Evolutionary conservation across 2,797 vertebrate species (phyloP).

Genomic region (Tangara arthus): DNA sequence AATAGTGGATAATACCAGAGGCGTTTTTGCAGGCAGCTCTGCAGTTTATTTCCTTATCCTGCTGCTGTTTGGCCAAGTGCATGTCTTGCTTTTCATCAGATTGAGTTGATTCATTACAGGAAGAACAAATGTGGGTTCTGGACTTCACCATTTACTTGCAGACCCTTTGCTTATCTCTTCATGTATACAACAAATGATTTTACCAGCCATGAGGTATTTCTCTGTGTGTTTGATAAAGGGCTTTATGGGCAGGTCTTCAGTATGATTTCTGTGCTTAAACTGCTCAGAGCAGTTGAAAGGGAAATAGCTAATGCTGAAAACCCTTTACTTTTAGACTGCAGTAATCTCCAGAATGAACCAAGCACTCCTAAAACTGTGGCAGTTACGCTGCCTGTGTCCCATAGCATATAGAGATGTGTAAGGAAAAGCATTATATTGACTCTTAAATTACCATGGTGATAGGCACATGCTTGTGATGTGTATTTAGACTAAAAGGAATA

Average conservation of each 20-base stretch:
- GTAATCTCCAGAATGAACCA: not conserved
- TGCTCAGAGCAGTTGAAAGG: not conserved
- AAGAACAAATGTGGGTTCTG: not conserved
- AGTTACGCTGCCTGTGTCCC: not conserved
- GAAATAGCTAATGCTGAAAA: not conserved
- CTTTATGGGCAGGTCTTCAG: not conserved
- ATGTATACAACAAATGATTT: not conserved
- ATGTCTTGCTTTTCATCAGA: not conserved
- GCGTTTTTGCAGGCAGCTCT: not conserved
- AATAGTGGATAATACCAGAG: not conserved
- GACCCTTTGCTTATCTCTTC: not conserved
- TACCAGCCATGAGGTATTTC: not conserved
- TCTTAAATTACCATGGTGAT: slow-evolving; percentile 3
- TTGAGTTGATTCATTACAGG: not conserved
- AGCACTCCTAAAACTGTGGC: not conserved
- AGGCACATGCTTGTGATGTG: not conserved
- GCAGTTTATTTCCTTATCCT: not conserved
- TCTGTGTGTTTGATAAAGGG: not conserved
- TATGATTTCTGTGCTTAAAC: not conserved
- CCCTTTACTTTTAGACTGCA: not conserved
- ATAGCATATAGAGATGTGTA: not conserved
- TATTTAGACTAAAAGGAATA: not conserved
- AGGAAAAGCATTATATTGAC: not conserved
- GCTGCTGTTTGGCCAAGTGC: not conserved
- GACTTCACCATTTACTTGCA: not conserved